Percentiles rank a stretch among this genome's conserved stretches.
phyloP scores from a whole-genome alignment of 53 echinoderm and acorn worm genomes.

The Antedon mediterranea region DNA sequence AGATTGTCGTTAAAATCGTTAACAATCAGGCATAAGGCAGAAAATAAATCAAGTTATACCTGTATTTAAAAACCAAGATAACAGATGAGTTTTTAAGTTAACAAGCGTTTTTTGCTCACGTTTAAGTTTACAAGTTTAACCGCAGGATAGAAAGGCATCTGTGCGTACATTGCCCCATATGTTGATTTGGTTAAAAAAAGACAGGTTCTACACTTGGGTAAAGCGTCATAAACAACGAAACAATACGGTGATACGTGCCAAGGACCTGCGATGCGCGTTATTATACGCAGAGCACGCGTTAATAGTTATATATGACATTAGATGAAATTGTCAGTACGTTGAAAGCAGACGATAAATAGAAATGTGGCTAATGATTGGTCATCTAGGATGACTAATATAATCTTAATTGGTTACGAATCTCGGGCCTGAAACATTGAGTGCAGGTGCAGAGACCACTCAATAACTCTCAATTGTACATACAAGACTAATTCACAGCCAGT shows the following conservation, averaged over 20 bases:
- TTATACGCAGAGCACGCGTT: neutral
- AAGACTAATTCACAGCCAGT: neutral
- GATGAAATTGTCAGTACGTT: neutral
- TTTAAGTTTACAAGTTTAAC: neutral
- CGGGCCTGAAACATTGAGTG: neutral
- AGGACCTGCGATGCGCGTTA: neutral
- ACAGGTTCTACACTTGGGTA: neutral
- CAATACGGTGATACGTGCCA: neutral
- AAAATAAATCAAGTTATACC: neutral
- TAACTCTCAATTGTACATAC: slow-evolving; percentile 1
- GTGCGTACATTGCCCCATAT: neutral
- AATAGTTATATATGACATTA: neutral
- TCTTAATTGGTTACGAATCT: neutral
- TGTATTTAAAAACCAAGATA: neutral
- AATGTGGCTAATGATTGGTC: neutral
- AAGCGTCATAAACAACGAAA: neutral
- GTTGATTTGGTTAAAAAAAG: neutral
- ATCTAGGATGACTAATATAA: neutral
- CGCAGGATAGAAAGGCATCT: neutral
- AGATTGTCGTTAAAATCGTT: neutral
- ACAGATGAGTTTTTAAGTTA: neutral
- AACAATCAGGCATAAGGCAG: neutral
- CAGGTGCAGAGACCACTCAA: neutral
- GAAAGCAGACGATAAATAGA: neutral
- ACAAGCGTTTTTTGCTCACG: neutral